These are phyloP conservation scores for Psilopogon haemacephalus DNA, from an alignment of 2,113 vertebrate species.

Conservation along the genomic window DNA sequence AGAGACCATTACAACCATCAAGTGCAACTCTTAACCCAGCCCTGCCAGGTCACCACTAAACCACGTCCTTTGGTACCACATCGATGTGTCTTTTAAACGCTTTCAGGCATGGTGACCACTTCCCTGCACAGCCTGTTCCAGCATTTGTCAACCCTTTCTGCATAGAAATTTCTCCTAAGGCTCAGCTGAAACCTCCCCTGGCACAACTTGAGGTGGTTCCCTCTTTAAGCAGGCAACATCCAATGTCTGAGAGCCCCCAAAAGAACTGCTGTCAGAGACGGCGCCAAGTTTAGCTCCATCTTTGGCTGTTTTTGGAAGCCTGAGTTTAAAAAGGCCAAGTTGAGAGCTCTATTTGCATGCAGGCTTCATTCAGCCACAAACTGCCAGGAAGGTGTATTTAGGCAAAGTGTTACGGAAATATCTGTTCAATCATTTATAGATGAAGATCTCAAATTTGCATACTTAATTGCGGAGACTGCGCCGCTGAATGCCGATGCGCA, in stretches of 20 bases:
- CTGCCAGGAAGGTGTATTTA: slow-evolving; percentile 5
- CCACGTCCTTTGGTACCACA: too few relatives aligned
- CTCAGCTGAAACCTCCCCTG: too few relatives aligned
- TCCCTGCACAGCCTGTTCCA: too few relatives aligned
- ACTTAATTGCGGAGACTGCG: slow-evolving; percentile 38
- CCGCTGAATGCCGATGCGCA: slow-evolving; percentile 23
- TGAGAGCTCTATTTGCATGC: slow-evolving; percentile 32
- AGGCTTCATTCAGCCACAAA: slow-evolving; percentile 3
- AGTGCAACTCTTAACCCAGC: too few relatives aligned
- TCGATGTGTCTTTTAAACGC: too few relatives aligned
- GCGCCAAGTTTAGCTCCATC: neutral
- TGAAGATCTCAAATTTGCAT: slow-evolving; percentile 48
- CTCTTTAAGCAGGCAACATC: neutral
- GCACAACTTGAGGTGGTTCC: too few relatives aligned
- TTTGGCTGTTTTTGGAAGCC: neutral
- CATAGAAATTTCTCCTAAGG: too few relatives aligned
- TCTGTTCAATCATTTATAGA: slow-evolving; percentile 36
- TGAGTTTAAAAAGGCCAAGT: neutral
- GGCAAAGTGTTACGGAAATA: neutral
- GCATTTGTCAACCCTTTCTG: too few relatives aligned
- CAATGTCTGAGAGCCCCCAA: neutral
- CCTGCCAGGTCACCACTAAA: too few relatives aligned
- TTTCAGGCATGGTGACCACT: too few relatives aligned
- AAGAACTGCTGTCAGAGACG: neutral
- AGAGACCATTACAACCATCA: too few relatives aligned